Base-by-base conservation (phyloP, 2,888 invertebrate species). In the Epistrophe grossulariae region DNA sequence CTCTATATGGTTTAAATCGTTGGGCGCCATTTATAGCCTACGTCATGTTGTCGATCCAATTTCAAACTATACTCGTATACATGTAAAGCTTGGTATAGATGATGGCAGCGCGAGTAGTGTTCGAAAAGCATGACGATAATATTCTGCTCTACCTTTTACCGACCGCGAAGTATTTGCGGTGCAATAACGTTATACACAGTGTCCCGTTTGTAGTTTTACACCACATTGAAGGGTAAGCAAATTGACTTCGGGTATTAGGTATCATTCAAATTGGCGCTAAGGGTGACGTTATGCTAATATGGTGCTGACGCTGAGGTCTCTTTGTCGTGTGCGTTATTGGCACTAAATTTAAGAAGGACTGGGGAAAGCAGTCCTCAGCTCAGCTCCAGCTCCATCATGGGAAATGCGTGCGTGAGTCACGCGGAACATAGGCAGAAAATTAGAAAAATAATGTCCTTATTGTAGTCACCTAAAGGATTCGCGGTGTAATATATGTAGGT, bases 251-350 rank as follows among this genome's bases (percentile, higher is more conserved):
- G 77, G 72, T 85, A 81, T 79, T 60, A 72, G 77, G 77, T 80
- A 80, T 84, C 79, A 87, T 79, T 87, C 79, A 79, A 83, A 87
- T 83, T 76, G 87, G 83, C 87, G 79, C 70, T 82, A 76, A 74
- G 79, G 83, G 82, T 83, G 87, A 83, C 79, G 83, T 79, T 83
- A 87, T 82, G 82, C 72, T 87, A 82, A 87, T 87, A 62, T 35
- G 43, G 45, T 35, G 57, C 45, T 57, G 60, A 59, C 24, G 59
- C 31, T 48, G 40, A 52, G 71, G 50, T 45, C 50, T 71, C 28
- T 60, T 62, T 17, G 35, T 19, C 50, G 28, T 64, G 40, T 78
- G 45, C 60, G 59, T 55, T 55, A 52, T 24, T 64, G 64, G 64
- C 45, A 64, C 31, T 7, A 31, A 45, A 62, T 6, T 8, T 5